Percentiles rank a stretch among this genome's conserved stretches.
These are phyloP conservation scores for Bathynomus jamesi DNA, from an alignment of 1,140 invertebrate genomes.

Conservation along the genomic window DNA sequence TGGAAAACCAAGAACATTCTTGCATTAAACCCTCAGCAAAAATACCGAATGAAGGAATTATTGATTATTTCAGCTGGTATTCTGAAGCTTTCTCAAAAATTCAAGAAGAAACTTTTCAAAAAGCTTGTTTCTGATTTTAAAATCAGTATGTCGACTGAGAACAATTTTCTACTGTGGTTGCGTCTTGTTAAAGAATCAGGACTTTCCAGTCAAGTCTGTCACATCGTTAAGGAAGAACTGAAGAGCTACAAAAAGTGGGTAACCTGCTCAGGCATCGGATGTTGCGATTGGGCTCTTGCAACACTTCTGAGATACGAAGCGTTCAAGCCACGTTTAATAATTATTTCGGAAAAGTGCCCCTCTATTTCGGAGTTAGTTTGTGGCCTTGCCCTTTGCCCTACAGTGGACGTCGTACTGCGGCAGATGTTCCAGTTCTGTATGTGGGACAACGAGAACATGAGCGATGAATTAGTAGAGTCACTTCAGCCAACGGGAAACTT, in stretches of 20 bases:
- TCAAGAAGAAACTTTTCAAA: neutral
- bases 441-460: neutral
- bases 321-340: slow-evolving; percentile 8
- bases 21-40: neutral
- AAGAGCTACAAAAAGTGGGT: neutral
- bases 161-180: neutral
- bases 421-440: slow-evolving; percentile 9
- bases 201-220: neutral
- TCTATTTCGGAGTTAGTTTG: slow-evolving; percentile 10
- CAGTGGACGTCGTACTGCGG: neutral
- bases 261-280: neutral
- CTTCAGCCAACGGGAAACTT: slow-evolving; percentile 17
- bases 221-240: neutral
- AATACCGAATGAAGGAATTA: neutral
- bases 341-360: slow-evolving; percentile 5
- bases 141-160: neutral
- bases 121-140: neutral
- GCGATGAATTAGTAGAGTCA: slow-evolving; percentile 14
- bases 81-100: neutral
- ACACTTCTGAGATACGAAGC: slow-evolving; percentile 9
- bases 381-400: slow-evolving; percentile 11
- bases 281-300: neutral
- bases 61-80: neutral
- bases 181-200: neutral
- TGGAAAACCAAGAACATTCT: neutral